Base-by-base conservation (phyloP, 2,888 invertebrate genomes). In the Himalopsyche anomala region DNA sequence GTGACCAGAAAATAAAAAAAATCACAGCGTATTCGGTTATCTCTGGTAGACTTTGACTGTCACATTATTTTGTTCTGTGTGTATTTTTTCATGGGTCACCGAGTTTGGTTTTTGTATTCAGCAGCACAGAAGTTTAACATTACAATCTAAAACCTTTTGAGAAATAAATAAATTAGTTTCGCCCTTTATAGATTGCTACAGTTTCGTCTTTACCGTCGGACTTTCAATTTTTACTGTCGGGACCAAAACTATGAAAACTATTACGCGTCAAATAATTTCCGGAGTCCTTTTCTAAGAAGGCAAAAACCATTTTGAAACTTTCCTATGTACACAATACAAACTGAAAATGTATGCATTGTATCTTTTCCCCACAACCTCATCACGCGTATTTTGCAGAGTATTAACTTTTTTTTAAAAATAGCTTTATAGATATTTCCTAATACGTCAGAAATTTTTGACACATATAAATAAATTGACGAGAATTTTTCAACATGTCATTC, bases 1-100 rank as follows among this genome's bases (percentile, higher is more conserved):
- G 19, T 62, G 62, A 62, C 62, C 62, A 62, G 62, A 62, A 62
- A 62, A 62, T 56, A 56, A 56, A 56, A 56, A 62, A 62, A 62
- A 62, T 62, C n/a, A 15, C 19, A 62, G 28, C 62, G 62, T 19
- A 62, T 62, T 62, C 62, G 28, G 62, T 62, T 62, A 62, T 62
- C 62, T 62, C n/a, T 62, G 19, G 19, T 62, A 6, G 62, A 62
- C 62, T 62, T 62, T 62, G 19, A 62, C 62, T 62, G 62, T 62
- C 62, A 62, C 62, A 62, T 62, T 62, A 62, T n/a, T 62, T 62
- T 28, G 19, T 62, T 19, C 62, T n/a, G 62, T 62, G 19, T 62
- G 19, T 62, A 62, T 62, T 62, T 62, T 62, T 62, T 62, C 62
- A 62, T 62, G 62, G 62, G 28, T 19, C 62, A 62, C 62, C 28